phyloP scores from a whole-genome alignment of 1,140 invertebrate species.

The Heterodera carotae region DNA sequence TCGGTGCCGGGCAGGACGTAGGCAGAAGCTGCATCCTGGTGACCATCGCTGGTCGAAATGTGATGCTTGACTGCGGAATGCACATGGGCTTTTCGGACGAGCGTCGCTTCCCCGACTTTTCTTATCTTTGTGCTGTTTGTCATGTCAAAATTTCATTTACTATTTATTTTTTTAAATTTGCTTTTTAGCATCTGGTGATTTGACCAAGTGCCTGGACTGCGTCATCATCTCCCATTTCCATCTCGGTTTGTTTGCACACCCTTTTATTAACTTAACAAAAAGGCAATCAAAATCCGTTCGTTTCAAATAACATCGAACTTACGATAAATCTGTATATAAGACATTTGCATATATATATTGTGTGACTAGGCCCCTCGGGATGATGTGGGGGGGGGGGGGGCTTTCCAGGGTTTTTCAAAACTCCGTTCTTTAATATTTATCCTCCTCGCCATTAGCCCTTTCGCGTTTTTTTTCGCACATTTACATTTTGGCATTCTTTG shows the following conservation, averaged over 20 bases:
- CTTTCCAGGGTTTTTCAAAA: no score
- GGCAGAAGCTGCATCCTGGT: conserved; percentile 95
- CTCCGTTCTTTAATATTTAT: no score
- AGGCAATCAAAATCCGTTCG: no score
- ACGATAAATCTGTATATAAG: no score
- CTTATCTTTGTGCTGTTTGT: conserved; percentile 68
- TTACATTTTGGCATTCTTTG: no score
- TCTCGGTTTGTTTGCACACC: conserved; percentile 69
- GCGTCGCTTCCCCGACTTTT: conserved; percentile 95
- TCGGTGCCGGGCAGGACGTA: conserved; percentile 76
- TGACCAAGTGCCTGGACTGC: conserved; percentile 91
- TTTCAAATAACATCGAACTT: no score
- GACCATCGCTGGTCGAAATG: conserved; percentile 94
- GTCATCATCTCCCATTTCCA: conserved; percentile 99
- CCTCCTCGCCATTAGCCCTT: no score
- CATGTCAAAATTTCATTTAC: background rate
- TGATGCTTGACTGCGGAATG: conserved; percentile 99
- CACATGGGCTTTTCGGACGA: conserved; percentile 99
- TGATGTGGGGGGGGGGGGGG: no score
- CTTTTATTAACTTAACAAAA: no score
- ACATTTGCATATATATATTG: no score
- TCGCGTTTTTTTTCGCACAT: no score
- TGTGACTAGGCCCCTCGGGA: no score
- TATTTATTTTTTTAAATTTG: background rate
- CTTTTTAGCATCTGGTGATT: conserved; percentile 72